phyloP scores from a whole-genome alignment of 2,113 vertebrate species.

The Microtus richardsoni region DNA sequence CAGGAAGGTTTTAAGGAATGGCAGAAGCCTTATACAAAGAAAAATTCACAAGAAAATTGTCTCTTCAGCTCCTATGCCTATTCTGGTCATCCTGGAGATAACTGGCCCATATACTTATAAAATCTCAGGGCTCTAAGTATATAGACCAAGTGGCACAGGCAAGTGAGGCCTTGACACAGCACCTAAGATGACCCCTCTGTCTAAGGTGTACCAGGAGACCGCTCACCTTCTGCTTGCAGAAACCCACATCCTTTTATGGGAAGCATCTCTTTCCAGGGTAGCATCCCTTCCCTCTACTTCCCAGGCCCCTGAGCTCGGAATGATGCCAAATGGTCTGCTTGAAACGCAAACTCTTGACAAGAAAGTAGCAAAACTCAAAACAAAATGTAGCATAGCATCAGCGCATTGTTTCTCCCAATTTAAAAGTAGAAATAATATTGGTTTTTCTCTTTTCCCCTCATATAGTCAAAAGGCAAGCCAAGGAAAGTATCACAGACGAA shows the following conservation, averaged over 20 bases:
- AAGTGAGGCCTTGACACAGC: background rate
- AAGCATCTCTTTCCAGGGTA: background rate
- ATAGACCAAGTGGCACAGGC: background rate
- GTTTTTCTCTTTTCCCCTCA: constrained; percentile 4
- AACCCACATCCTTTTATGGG: background rate
- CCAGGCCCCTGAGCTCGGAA: background rate
- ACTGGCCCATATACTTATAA: background rate
- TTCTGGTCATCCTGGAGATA: background rate
- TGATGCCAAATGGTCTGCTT: background rate
- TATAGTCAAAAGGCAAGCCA: constrained; percentile 59
- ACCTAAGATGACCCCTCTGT: background rate
- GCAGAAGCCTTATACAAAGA: background rate
- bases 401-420: constrained; percentile 31
- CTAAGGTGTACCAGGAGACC: background rate
- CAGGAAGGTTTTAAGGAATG: background rate
- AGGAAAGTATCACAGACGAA: constrained; percentile 72
- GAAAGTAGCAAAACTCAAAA: constrained; percentile 23
- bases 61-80: background rate
- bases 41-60: background rate
- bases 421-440: constrained; percentile 35
- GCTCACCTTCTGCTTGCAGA: background rate
- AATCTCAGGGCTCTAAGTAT: background rate
- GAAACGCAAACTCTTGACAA: constrained; percentile 29
- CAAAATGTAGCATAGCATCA: background rate
- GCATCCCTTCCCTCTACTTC: background rate